Conservation (phyloP, 2,113 vertebrate genomes). For the Gambusia holbrooki region DNA sequence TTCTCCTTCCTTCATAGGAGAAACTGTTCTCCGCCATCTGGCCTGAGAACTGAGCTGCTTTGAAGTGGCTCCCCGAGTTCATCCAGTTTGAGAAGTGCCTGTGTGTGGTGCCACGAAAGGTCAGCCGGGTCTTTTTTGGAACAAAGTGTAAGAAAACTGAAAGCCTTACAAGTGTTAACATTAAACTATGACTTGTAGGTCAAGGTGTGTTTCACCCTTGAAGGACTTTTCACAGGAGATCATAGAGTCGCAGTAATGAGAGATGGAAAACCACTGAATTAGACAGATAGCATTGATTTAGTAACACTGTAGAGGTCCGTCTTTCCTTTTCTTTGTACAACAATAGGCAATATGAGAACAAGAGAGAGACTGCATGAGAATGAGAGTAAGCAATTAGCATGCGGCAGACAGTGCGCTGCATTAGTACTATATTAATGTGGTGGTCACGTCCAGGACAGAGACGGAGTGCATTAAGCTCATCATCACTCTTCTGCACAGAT, state of each 20-base stretch:
- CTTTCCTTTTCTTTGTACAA: conserved; percentile 26
- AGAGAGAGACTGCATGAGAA: conserved; percentile 20
- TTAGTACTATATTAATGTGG: conserved; percentile 76
- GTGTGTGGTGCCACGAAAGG: conserved; percentile 20
- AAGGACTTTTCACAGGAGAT: not conserved
- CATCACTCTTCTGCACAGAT: conserved; percentile 73
- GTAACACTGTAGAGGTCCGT: conserved; percentile 20
- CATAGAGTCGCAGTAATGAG: not conserved
- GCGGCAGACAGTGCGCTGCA: conserved; percentile 61
- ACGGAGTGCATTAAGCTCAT: conserved; percentile 75
- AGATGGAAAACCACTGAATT: not conserved
- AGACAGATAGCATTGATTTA: conserved; percentile 26
- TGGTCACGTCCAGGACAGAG: conserved; percentile 75
- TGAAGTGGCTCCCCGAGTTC: conserved; percentile 66
- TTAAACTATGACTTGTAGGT: conserved; percentile 37
- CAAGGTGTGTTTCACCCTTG: conserved; percentile 14
- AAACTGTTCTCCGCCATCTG: conserved; percentile 49
- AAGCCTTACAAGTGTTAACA: conserved; percentile 31
- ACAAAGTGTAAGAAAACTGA: conserved; percentile 34
- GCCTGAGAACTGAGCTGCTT: conserved; percentile 53
- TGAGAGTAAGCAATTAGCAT: conserved; percentile 66
- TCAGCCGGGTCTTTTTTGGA: not conserved
- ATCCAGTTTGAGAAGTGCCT: conserved; percentile 43
- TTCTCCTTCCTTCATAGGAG: conserved; percentile 19
- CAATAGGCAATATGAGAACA: conserved; percentile 28